Conservation (phyloP, 2,888 invertebrate genomes). For the Carcina quercana region DNA sequence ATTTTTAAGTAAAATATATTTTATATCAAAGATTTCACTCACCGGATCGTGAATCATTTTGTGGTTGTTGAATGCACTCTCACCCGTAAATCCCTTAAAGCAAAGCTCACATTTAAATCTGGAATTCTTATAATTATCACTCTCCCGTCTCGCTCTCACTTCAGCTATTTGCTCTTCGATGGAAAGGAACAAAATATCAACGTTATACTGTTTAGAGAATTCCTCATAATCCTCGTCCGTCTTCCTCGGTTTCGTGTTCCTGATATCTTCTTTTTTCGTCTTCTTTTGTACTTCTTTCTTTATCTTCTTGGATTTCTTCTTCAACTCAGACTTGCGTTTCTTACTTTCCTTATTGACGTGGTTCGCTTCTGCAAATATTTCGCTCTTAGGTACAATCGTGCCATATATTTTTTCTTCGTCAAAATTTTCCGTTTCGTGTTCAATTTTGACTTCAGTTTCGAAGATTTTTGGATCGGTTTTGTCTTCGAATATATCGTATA, state of each 20-base stretch:
- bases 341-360: conserved; percentile 9
- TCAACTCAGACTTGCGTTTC: conserved; percentile 6
- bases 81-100: conserved; percentile 14
- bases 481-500: conserved; percentile 6
- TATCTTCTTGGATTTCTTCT: conserved; percentile 6
- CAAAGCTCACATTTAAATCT: conserved; percentile 15
- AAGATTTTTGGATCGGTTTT: conserved; percentile 1
- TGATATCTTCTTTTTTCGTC: conserved; percentile 7
- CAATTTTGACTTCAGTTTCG: conserved; percentile 7
- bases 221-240: conserved; percentile 15
- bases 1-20: no score
- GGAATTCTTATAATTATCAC: conserved; percentile 16
- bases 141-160: conserved; percentile 10
- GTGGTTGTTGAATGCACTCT: conserved; percentile 13
- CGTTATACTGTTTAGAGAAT: conserved; percentile 13
- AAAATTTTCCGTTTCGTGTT: conserved; percentile 5
- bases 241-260: conserved; percentile 12
- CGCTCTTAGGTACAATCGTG: conserved; percentile 7
- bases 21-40: conserved; percentile 3
- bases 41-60: conserved; percentile 13
- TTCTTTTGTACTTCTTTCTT: conserved; percentile 11
- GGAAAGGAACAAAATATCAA: conserved; percentile 12
- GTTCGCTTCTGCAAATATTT: conserved; percentile 9
- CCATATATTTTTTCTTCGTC: conserved; percentile 12
- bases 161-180: conserved; percentile 15